These are phyloP conservation scores for Ceriagrion tenellum DNA, from an alignment of 2,888 invertebrate species.

Conservation along the genomic window DNA sequence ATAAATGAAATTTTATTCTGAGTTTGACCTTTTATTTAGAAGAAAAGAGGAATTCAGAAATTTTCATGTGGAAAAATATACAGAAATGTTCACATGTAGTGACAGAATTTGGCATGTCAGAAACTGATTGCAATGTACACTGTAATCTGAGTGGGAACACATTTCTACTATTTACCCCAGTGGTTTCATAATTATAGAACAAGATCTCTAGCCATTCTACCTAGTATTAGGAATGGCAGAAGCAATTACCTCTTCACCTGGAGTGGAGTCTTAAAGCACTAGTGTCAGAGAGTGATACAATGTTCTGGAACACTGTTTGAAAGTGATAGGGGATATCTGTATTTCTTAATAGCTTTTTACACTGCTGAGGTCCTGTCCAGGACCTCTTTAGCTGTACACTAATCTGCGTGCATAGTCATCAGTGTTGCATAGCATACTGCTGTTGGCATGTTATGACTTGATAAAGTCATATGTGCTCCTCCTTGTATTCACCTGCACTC, in stretches of 20 bases:
- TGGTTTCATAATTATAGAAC: neutral
- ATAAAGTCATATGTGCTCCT: neutral
- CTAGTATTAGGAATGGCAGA: neutral
- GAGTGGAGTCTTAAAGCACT: conserved; percentile 18
- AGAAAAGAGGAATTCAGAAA: neutral
- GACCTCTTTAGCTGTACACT: neutral
- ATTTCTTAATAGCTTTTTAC: neutral
- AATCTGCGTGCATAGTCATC: neutral
- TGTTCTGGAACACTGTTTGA: neutral
- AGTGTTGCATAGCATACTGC: conserved; percentile 15
- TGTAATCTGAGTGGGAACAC: neutral
- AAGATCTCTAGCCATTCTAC: neutral
- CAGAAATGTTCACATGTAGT: neutral
- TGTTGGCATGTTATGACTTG: neutral
- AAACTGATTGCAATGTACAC: neutral
- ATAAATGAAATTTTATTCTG: conserved; percentile 39
- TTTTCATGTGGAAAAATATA: neutral
- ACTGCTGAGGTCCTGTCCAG: neutral
- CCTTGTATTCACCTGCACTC: conserved; percentile 2
- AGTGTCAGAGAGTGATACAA: neutral
- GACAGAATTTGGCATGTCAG: neutral
- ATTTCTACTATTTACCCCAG: neutral
- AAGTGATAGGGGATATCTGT: neutral
- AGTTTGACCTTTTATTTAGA: conserved; percentile 22
- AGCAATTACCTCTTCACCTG: neutral